phyloP scores from a whole-genome alignment of 1,140 invertebrate genomes.

The Eueides isabella region DNA sequence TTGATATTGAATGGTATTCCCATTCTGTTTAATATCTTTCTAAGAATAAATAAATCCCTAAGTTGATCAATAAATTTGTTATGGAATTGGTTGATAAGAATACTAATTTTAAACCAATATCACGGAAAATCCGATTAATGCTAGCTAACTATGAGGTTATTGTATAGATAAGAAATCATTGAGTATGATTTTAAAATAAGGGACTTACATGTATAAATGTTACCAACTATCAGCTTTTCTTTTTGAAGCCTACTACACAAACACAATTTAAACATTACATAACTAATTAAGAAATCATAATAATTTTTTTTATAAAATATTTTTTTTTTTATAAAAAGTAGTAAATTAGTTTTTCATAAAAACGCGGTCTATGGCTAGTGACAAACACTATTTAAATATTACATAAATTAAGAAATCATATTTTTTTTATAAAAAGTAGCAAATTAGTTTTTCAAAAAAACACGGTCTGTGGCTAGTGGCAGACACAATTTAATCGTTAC shows the following conservation, averaged over 20 bases:
- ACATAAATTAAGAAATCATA: no score
- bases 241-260: no score
- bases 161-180: no score
- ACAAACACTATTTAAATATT: no score
- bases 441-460: not conserved
- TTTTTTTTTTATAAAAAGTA: no score
- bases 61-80: slow-evolving; percentile 18
- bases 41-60: slow-evolving; percentile 13
- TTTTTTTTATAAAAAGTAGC: not conserved
- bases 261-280: no score
- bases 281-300: not conserved
- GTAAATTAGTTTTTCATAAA: not conserved
- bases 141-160: no score
- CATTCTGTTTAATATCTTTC: slow-evolving; percentile 27
- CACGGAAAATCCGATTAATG: not conserved
- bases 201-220: no score
- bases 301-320: no score
- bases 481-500: no score
- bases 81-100: not conserved
- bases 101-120: not conserved
- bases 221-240: no score
- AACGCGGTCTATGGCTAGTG: not conserved
- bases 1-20: slow-evolving; percentile 35
- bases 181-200: no score
- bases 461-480: not conserved